Conservation (phyloP, 1,140 invertebrate species). For the Sogatella furcifera region DNA sequence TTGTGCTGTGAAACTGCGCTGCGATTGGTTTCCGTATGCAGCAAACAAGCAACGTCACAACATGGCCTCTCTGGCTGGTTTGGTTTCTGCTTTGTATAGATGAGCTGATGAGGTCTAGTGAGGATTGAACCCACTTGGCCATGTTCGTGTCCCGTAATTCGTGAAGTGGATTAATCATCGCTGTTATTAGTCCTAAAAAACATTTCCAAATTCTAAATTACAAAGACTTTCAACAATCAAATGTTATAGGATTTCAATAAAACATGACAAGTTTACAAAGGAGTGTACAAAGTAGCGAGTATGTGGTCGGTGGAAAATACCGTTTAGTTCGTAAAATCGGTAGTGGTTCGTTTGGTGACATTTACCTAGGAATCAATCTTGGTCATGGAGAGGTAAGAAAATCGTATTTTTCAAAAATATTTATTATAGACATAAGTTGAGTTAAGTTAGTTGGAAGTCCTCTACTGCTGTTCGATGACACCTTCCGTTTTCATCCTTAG, state of each 20-base stretch:
- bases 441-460: too few relatives aligned
- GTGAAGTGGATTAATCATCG: not conserved
- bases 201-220: not conserved
- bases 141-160: not conserved
- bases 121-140: not conserved
- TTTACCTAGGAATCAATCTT: slow-evolving; percentile 94
- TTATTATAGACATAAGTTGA: too few relatives aligned
- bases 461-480: too few relatives aligned
- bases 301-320: slow-evolving; percentile 85
- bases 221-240: not conserved
- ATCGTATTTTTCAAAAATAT: not conserved
- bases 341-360: slow-evolving; percentile 98
- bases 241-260: not conserved
- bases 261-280: not conserved
- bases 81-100: not conserved
- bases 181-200: not conserved
- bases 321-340: slow-evolving; percentile 93
- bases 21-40: not conserved
- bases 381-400: slow-evolving; percentile 81
- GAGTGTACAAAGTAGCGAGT: slow-evolving; percentile 35
- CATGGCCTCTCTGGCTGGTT: not conserved
- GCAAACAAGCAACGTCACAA: slow-evolving; percentile 1
- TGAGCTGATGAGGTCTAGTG: not conserved
- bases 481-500: too few relatives aligned
- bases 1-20: not conserved